These are phyloP conservation scores for Bilobella aurantiaca DNA, from an alignment of 1,140 invertebrate species.

Conservation along the genomic window DNA sequence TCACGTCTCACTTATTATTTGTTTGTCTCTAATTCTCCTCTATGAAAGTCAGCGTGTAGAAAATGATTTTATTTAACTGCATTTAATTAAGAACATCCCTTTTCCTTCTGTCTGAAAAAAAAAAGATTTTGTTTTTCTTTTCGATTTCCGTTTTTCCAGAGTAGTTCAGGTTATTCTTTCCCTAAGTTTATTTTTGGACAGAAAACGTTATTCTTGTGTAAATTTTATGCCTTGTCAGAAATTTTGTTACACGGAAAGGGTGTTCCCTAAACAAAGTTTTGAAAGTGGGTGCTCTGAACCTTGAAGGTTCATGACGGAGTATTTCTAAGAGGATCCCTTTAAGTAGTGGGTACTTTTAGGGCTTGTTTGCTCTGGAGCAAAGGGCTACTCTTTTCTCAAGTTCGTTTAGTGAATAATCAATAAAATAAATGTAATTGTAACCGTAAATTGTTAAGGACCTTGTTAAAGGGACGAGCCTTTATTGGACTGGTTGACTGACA, in stretches of 20 bases:
- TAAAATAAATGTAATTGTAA: background rate
- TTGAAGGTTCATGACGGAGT: background rate
- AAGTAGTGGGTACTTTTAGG: too few relatives aligned
- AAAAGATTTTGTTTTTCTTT: too few relatives aligned
- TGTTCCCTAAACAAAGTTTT: background rate
- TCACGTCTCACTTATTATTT: too few relatives aligned
- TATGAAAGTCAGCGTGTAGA: too few relatives aligned
- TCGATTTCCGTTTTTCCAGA: too few relatives aligned
- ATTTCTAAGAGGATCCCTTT: background rate
- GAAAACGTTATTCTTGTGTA: too few relatives aligned
- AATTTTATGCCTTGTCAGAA: background rate
- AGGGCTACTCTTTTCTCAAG: background rate
- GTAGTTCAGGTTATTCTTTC: background rate
- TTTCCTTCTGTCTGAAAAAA: too few relatives aligned
- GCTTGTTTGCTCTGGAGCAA: too few relatives aligned
- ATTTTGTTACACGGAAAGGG: background rate
- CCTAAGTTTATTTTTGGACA: background rate
- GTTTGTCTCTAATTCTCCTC: too few relatives aligned
- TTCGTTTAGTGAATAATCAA: background rate
- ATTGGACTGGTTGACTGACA: background rate
- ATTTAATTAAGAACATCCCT: too few relatives aligned
- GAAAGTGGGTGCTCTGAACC: background rate
- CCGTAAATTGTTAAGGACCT: background rate
- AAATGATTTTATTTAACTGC: too few relatives aligned
- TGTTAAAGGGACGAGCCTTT: background rate